Evolutionary conservation across 2,797 vertebrate species (phyloP).

Genomic region (Florisuga fusca): DNA sequence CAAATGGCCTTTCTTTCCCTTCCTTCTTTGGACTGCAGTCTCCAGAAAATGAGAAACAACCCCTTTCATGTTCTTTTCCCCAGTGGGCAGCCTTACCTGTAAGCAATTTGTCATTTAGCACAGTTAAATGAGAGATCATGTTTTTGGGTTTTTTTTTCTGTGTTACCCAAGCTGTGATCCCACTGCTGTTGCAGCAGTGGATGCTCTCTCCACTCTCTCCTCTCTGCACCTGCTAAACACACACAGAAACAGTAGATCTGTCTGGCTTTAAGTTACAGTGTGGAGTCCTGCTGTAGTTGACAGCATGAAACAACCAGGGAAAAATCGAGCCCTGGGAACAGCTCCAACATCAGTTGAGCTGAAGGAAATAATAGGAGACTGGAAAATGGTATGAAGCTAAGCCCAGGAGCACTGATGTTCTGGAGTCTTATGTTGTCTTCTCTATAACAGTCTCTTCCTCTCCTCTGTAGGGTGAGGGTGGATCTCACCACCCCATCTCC

Average conservation of each 20-base stretch:
- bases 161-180: constrained; percentile 36
- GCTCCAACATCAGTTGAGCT: background rate
- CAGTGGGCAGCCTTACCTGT: constrained; percentile 52
- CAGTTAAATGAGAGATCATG: constrained; percentile 63
- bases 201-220: background rate
- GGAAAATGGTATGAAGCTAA: background rate
- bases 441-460: background rate
- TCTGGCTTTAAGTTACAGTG: background rate
- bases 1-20: constrained; percentile 18
- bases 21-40: constrained; percentile 33
- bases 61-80: constrained; percentile 48
- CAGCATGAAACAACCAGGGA: background rate
- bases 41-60: constrained; percentile 62
- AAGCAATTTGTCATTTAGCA: constrained; percentile 62
- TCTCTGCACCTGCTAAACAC: background rate
- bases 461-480: background rate
- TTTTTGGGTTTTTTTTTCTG: background rate
- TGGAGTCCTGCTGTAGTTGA: background rate
- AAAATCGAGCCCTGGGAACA: background rate
- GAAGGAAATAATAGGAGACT: background rate
- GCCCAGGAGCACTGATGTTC: background rate
- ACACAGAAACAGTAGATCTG: background rate
- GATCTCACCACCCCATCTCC: background rate
- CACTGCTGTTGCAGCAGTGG: background rate
- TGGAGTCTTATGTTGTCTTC: background rate